Conservation (phyloP, 2,888 invertebrate species). For the Stratiomys singularior region DNA sequence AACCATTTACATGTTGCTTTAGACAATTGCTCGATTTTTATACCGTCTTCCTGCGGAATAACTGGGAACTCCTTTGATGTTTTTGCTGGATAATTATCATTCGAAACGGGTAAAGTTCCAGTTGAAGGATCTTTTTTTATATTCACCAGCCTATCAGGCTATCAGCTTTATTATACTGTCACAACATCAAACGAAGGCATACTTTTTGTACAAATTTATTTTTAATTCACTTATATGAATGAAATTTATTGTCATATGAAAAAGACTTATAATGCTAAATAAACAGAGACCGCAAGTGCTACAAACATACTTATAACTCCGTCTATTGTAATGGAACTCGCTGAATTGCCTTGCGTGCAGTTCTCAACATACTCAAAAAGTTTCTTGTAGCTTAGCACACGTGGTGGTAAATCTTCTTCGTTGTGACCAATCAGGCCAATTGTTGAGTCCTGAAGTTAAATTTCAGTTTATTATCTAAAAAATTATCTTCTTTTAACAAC, state of each 20-base stretch:
- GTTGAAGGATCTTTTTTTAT: too few species aligned
- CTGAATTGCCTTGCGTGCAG: conserved; percentile 55
- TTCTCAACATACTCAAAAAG: conserved; percentile 67
- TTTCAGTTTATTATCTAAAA: conserved; percentile 1
- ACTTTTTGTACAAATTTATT: neutral
- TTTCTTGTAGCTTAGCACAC: conserved; percentile 70
- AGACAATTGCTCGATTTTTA: too few species aligned
- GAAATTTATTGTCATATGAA: conserved; percentile 7
- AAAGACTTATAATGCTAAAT: conserved; percentile 30
- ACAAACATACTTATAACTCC: conserved; percentile 3
- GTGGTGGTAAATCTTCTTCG: conserved; percentile 58
- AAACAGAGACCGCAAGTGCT: conserved; percentile 5
- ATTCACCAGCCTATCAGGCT: too few species aligned
- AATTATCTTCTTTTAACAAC: too few species aligned
- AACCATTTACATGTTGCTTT: too few species aligned
- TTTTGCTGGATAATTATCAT: too few species aligned
- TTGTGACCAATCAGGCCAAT: conserved; percentile 68
- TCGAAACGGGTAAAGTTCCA: too few species aligned
- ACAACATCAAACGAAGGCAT: neutral
- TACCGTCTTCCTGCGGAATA: too few species aligned
- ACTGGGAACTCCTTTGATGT: too few species aligned
- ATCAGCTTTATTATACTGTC: neutral
- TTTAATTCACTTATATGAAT: neutral
- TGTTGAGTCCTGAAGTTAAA: conserved; percentile 66
- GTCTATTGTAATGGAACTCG: neutral